phyloP scores from a whole-genome alignment of 2,797 vertebrate genomes.

The Notoglanidium macrostoma region DNA sequence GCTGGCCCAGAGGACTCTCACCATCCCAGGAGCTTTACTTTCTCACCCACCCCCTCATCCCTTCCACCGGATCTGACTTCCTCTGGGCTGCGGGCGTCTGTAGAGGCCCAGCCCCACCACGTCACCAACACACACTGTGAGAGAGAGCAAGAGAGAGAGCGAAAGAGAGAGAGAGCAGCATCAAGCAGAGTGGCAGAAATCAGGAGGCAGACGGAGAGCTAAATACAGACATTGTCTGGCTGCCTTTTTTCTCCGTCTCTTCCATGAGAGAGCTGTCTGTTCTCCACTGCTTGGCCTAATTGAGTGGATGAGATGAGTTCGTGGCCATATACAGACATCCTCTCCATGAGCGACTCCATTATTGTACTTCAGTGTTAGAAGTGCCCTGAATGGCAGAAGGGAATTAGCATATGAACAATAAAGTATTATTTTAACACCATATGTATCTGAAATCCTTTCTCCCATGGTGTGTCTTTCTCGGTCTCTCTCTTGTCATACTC shows the following conservation, averaged over 20 bases:
- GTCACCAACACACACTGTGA: constrained; percentile 25
- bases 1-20: constrained; percentile 26
- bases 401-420: constrained; percentile 1
- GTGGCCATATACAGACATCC: constrained; percentile 56
- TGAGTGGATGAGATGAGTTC: constrained; percentile 37
- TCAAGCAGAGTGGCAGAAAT: constrained; percentile 39
- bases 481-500: not conserved
- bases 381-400: not conserved
- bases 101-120: constrained; percentile 34
- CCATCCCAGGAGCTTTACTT: constrained; percentile 40
- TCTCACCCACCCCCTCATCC: constrained; percentile 33
- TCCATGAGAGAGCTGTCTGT: constrained; percentile 50
- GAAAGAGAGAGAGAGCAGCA: not conserved
- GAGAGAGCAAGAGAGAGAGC: not conserved
- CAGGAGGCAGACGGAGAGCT: constrained; percentile 41
- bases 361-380: constrained; percentile 44
- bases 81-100: constrained; percentile 30
- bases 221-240: constrained; percentile 53
- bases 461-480: not conserved
- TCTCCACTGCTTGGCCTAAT: constrained; percentile 41
- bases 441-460: constrained; percentile 38
- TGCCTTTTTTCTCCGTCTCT: constrained; percentile 41
- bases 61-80: constrained; percentile 33
- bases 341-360: constrained; percentile 48
- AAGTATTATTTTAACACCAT: constrained; percentile 28